These are phyloP conservation scores for Trachelus tabidus DNA, from an alignment of 2,888 invertebrate genomes.

Conservation along the genomic window DNA sequence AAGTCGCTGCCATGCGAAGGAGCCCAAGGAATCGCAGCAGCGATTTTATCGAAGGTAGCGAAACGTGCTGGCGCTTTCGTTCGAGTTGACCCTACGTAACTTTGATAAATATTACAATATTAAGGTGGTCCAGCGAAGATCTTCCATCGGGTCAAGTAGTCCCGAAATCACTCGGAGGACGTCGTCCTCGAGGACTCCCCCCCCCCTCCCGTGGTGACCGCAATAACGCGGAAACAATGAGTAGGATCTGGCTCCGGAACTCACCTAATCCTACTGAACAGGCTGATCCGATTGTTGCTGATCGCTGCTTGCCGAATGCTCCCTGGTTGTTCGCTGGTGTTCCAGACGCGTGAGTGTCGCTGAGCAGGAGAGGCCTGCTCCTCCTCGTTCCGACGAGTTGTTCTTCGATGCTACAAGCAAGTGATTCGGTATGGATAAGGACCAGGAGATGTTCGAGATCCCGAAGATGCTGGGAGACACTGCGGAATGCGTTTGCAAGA, in stretches of 20 bases:
- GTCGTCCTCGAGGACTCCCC: background rate
- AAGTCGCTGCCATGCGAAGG: too few relatives aligned
- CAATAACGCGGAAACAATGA: background rate
- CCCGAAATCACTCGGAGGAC: constrained; percentile 3
- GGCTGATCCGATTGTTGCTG: background rate
- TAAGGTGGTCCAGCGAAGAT: too few relatives aligned
- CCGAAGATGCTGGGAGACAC: constrained; percentile 12
- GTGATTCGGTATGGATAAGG: constrained; percentile 30
- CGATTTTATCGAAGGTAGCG: background rate
- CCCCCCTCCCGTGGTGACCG: background rate
- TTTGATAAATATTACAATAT: too few relatives aligned
- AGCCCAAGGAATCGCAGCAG: background rate
- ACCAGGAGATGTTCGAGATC: constrained; percentile 22
- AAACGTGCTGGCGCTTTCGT: background rate
- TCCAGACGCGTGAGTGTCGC: background rate
- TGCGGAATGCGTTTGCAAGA: constrained; percentile 32
- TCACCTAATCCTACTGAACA: background rate
- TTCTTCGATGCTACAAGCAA: constrained; percentile 20
- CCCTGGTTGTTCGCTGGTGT: too few relatives aligned
- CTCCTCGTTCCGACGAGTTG: background rate
- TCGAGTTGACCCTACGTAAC: too few relatives aligned
- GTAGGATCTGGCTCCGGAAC: background rate
- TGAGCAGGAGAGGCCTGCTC: background rate
- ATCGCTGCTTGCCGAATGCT: too few relatives aligned
- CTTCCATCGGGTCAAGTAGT: constrained; percentile 8